Evolutionary conservation across 2,888 invertebrate species (phyloP), one percentile per base, ranked within the genome.

Genomic region (Torymus tubicola): DNA sequence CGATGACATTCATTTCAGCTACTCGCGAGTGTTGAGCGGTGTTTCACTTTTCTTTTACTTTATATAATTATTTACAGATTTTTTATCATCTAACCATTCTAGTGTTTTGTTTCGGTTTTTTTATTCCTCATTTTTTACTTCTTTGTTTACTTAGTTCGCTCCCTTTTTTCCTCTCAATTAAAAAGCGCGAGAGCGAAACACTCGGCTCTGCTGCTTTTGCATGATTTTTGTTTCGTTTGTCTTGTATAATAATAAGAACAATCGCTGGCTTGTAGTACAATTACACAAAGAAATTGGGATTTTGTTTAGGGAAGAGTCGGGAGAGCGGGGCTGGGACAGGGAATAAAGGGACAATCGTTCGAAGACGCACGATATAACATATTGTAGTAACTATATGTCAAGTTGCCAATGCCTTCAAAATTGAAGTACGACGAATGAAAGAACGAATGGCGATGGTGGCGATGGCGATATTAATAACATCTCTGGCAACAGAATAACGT

Each of bases 341-440:
- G 31, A 31, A 31, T 2, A 31, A 31, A 31, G 3, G 64, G 21
- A 79, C 50, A 72, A 65, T 78, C 63, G 67, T 68, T 75, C 75
- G 65, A 71, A 68, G 74, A 81, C 75, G 67, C 68, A 63, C 69
- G 70, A 69, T 81, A 31, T 31, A 78, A 75, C 68, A 71, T 61
- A 77, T 69, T 31, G 42, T 81, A 81, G 78, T 81, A 82, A 82
- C 79, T 82, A 81, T 83, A 78, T 80, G 69, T 81, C 73, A 84
- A 84, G 86, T 89, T 89, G 88, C 89, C 89, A 87, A 89, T 90
- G 88, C 87, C 88, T 88, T 89, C 84, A 88, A 88, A 88, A 87
- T 87, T 86, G 82, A 81, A 85, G 64, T 82, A 68, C 65, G n/a
- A 72, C 21, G 69, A 74, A 77, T 78, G 65, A 73, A 31, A 70